Conservation (phyloP, 2,888 invertebrate genomes). For the Acronicta alni region DNA sequence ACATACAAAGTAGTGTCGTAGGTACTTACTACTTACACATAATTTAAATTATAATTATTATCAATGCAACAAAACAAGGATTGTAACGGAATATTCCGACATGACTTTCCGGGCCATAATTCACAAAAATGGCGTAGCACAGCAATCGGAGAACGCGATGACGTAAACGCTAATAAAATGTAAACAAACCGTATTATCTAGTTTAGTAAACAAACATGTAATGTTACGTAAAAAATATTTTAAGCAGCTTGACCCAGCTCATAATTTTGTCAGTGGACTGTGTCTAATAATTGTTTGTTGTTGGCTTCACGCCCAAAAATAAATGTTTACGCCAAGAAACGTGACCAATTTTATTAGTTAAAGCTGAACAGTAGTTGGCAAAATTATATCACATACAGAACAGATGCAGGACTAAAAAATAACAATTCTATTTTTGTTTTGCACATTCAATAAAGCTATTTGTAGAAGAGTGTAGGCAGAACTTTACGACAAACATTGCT, state of each 20-base stretch:
- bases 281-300: constrained; percentile 46
- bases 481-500: constrained; percentile 23
- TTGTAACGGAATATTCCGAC: constrained; percentile 40
- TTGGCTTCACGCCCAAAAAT: constrained; percentile 68
- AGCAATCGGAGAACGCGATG: constrained; percentile 15
- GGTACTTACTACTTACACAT: constrained; percentile 1
- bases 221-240: constrained; percentile 5
- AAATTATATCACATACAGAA: constrained; percentile 53
- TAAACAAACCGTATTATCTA: constrained; percentile 24
- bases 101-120: constrained; percentile 32
- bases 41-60: constrained; percentile 18
- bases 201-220: constrained; percentile 25
- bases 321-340: constrained; percentile 68
- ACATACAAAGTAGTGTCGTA: constrained; percentile 1
- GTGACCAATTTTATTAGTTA: constrained; percentile 68
- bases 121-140: constrained; percentile 22
- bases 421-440: constrained; percentile 61
- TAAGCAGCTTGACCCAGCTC: constrained; percentile 1
- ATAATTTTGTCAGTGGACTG: constrained; percentile 37
- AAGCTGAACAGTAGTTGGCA: constrained; percentile 41
- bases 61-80: constrained; percentile 34
- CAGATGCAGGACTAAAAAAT: constrained; percentile 55
- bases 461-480: constrained; percentile 46
- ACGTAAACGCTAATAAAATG: constrained; percentile 32
- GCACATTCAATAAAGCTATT: constrained; percentile 58